phyloP scores from a whole-genome alignment of 2,888 invertebrate genomes.

The Andrena marginata region DNA sequence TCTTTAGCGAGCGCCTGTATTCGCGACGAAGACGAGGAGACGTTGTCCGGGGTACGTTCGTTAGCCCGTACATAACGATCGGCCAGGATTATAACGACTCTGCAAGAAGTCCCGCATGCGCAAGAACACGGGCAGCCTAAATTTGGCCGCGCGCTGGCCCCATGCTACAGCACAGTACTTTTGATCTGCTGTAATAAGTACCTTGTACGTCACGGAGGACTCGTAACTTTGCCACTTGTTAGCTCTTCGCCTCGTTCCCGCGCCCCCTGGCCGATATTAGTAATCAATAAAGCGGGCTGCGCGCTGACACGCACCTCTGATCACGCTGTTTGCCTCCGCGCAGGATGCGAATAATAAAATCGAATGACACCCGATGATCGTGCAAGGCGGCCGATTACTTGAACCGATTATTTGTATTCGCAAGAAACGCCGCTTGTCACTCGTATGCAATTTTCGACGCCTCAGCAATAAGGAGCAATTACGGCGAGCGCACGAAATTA shows the following conservation, averaged over 20 bases:
- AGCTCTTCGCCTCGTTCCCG: not conserved
- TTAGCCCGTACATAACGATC: slow-evolving; percentile 39
- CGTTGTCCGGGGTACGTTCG: slow-evolving; percentile 52
- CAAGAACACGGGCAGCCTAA: slow-evolving; percentile 62
- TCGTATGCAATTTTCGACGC: not conserved
- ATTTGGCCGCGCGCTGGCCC: slow-evolving; percentile 57
- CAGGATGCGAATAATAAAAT: slow-evolving; percentile 8
- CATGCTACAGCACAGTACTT: not conserved
- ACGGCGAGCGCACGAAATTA: not conserved
- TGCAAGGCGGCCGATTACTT: not conserved
- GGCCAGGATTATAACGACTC: slow-evolving; percentile 7
- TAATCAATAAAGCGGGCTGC: slow-evolving; percentile 1
- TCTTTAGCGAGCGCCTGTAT: slow-evolving; percentile 11
- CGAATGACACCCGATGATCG: slow-evolving; percentile 15
- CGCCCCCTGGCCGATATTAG: not conserved
- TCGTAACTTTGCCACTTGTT: slow-evolving; percentile 16
- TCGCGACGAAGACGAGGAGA: slow-evolving; percentile 29
- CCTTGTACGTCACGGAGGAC: slow-evolving; percentile 11
- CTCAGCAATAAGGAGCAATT: slow-evolving; percentile 6
- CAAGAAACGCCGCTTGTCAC: not conserved
- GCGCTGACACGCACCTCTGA: not conserved
- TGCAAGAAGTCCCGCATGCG: slow-evolving; percentile 48
- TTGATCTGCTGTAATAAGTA: slow-evolving; percentile 13
- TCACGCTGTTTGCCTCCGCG: not conserved
- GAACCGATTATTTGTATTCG: not conserved